Evolutionary conservation across 2,797 vertebrate genomes (phyloP).

Genomic region (Margarornis squamiger): DNA sequence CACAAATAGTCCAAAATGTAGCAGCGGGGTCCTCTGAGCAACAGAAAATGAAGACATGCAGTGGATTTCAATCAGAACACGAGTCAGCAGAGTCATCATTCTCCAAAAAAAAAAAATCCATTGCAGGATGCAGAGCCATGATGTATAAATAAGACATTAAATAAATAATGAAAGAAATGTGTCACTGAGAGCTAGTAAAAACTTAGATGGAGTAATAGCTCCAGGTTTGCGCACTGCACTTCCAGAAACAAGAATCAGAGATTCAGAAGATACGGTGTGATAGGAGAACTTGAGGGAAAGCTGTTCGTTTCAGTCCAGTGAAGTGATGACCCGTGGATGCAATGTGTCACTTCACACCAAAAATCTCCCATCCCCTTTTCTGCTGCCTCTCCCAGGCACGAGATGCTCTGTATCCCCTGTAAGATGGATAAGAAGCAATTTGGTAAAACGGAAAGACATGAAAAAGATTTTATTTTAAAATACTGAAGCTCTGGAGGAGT

Average conservation of each 20-base stretch:
- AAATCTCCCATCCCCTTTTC: background rate
- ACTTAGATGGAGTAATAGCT: background rate
- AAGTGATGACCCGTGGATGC: background rate
- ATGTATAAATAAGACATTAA: background rate
- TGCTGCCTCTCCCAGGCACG: background rate
- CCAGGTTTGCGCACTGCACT: background rate
- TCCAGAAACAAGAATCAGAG: background rate
- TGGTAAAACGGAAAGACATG: background rate
- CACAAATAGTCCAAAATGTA: background rate
- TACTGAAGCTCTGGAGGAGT: background rate
- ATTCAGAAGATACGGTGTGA: background rate
- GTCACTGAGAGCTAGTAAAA: background rate
- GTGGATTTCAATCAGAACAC: background rate
- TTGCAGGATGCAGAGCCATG: background rate
- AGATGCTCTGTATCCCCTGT: background rate
- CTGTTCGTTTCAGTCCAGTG: background rate
- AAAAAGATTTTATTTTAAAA: background rate
- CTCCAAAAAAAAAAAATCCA: background rate
- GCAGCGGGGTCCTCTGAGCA: background rate
- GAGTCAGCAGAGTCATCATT: background rate
- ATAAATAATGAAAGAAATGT: background rate
- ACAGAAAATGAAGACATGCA: background rate
- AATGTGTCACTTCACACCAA: background rate
- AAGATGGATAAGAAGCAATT: background rate
- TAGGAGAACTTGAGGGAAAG: background rate